These are phyloP conservation scores for Poeciliopsis prolifica DNA, from an alignment of 2,113 vertebrate species.

Conservation along the genomic window DNA sequence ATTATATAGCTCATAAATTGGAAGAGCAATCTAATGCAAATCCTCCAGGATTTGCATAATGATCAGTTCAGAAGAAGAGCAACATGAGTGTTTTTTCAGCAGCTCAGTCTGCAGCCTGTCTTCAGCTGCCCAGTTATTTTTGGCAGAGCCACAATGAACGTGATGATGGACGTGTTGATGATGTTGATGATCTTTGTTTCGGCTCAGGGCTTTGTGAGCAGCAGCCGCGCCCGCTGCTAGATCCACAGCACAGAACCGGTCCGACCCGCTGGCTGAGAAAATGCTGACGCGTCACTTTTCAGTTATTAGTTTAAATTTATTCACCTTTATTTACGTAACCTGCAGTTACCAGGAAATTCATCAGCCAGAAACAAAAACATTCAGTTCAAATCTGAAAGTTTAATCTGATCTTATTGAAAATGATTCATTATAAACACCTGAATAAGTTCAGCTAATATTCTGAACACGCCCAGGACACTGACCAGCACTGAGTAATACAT, in stretches of 20 bases:
- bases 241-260: neutral
- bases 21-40: too few species aligned
- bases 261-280: neutral
- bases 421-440: too few species aligned
- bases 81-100: neutral
- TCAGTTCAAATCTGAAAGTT: too few species aligned
- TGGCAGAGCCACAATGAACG: neutral
- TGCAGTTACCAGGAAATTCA: neutral
- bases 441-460: too few species aligned
- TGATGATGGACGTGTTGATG: neutral
- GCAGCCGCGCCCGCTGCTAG: too few species aligned
- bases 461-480: too few species aligned
- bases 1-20: too few species aligned
- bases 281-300: neutral
- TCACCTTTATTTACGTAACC: neutral
- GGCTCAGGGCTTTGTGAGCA: neutral
- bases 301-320: neutral
- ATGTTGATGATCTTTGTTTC: neutral
- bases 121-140: neutral
- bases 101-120: too few species aligned
- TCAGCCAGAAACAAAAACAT: too few species aligned
- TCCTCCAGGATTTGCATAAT: too few species aligned
- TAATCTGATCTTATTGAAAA: too few species aligned
- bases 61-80: neutral
- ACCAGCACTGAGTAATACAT: too few species aligned